Conservation (phyloP, 2,888 invertebrate genomes). For the Drosophila mimica region DNA sequence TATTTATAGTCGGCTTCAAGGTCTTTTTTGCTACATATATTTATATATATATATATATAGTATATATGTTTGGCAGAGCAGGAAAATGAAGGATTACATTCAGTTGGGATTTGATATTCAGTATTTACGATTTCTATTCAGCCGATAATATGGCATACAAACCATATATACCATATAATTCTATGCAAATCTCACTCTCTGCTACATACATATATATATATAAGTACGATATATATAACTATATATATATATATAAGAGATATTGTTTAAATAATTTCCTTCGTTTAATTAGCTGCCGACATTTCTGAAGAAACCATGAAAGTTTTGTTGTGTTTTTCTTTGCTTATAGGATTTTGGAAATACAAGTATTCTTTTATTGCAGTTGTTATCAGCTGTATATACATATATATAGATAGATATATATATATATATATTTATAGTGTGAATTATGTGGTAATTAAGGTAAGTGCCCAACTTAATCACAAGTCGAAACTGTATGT, state of each 20-base stretch:
- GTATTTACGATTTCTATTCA: constrained; percentile 12
- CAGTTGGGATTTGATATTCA: constrained; percentile 39
- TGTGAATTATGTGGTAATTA: constrained; percentile 15
- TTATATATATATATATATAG: neutral
- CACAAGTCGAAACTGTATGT: constrained; percentile 33
- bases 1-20: constrained; percentile 27
- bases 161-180: constrained; percentile 16
- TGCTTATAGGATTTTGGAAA: constrained; percentile 32
- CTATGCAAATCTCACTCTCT: constrained; percentile 39
- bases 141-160: constrained; percentile 13
- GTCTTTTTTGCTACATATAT: constrained; percentile 7
- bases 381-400: constrained; percentile 20
- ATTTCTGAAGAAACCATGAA: constrained; percentile 75
- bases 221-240: constrained; percentile 11
- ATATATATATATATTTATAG: constrained; percentile 20
- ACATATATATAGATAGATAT: neutral
- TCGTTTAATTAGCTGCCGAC: constrained; percentile 59
- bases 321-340: constrained; percentile 44
- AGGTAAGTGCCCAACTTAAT: constrained; percentile 40
- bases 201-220: constrained; percentile 5
- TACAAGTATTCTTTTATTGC: constrained; percentile 48
- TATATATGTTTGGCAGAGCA: constrained; percentile 50
- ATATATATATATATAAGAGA: constrained; percentile 24
- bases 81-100: constrained; percentile 33
- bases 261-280: constrained; percentile 30